Percentiles rank a stretch among this genome's conserved stretches.
Evolutionary conservation across 2,797 vertebrate species (phyloP).

Genomic region (Sebastes miniatus): DNA sequence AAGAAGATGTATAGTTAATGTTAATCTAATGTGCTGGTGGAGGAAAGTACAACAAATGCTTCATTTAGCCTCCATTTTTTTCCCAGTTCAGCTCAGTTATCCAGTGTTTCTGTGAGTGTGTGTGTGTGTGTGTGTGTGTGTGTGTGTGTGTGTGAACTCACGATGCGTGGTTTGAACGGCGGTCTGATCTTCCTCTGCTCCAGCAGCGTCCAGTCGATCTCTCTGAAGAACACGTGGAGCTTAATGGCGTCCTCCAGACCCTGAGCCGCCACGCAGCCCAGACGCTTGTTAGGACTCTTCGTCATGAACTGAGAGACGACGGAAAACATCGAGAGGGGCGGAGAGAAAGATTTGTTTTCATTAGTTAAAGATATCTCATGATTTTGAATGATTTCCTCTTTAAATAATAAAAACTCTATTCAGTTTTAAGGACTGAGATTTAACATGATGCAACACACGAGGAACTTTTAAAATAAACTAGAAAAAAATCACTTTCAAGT

Average conservation of each 20-base stretch:
- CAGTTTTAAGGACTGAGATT: neutral
- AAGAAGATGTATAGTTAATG: neutral
- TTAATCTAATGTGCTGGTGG: neutral
- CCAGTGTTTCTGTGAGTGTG: neutral
- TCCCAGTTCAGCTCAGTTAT: neutral
- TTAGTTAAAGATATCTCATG: neutral
- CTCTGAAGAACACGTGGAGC: constrained; percentile 94
- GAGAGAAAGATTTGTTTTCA: neutral
- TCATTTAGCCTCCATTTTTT: neutral
- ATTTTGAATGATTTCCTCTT: neutral
- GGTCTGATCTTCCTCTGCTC: constrained; percentile 96
- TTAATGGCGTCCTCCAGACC: constrained; percentile 95
- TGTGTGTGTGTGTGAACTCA: constrained; percentile 81
- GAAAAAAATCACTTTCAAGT: no score
- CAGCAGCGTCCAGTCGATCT: constrained; percentile 95
- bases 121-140: no score
- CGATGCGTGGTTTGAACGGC: constrained; percentile 96
- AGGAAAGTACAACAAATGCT: neutral
- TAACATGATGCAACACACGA: no score
- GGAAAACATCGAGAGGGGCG: neutral
- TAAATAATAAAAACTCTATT: neutral
- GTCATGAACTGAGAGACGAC: constrained; percentile 90
- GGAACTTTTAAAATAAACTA: no score
- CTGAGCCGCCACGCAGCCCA: constrained; percentile 91
- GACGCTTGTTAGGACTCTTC: constrained; percentile 93